phyloP scores from a whole-genome alignment of 2,797 vertebrate genomes.

The Pangasius mekongensis region DNA sequence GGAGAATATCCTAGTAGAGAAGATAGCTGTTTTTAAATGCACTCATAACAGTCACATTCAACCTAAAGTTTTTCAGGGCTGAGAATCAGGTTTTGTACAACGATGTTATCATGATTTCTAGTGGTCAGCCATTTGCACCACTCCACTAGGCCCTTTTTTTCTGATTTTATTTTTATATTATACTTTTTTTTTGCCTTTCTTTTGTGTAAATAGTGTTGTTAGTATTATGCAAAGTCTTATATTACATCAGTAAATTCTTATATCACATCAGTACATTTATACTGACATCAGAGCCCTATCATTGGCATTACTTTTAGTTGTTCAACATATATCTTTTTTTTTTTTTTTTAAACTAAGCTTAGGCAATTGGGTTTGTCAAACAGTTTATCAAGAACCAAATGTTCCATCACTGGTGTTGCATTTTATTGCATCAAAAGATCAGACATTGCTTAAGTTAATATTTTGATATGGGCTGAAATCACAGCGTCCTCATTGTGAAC shows the following conservation, averaged over 20 bases:
- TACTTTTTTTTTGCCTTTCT: neutral
- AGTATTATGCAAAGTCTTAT: conserved; percentile 4
- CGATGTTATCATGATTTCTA: neutral
- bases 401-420: neutral
- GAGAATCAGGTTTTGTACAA: neutral
- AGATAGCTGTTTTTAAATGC: neutral
- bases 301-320: neutral
- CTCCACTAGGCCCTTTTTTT: conserved; percentile 33
- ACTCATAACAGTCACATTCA: neutral
- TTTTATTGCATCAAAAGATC: neutral
- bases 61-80: conserved; percentile 17
- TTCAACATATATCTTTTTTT: conserved; percentile 8
- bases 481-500: neutral
- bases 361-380: neutral
- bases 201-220: conserved; percentile 5
- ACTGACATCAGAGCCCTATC: neutral
- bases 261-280: conserved; percentile 18
- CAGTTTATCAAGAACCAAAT: neutral
- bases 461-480: neutral
- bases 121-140: conserved; percentile 41
- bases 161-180: neutral
- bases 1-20: neutral
- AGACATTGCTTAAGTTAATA: neutral
- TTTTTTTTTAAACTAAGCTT: neutral
- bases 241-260: conserved; percentile 1